These are phyloP conservation scores for Argya squamiceps DNA, from an alignment of 2,797 vertebrate species.

Conservation along the genomic window DNA sequence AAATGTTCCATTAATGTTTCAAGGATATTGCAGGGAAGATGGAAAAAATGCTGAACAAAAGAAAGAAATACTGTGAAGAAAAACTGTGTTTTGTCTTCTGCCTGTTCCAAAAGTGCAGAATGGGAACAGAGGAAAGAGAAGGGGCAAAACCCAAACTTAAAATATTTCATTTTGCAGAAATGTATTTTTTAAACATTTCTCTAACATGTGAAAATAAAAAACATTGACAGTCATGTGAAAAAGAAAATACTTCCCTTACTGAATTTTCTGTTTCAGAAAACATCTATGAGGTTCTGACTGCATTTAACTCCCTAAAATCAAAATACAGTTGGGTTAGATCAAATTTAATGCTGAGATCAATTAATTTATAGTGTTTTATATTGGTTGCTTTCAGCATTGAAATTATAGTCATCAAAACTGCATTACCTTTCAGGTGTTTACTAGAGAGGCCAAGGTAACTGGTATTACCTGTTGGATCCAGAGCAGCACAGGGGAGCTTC, in stretches of 20 bases:
- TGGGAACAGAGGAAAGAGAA: background rate
- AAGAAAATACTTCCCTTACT: background rate
- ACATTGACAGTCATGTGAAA: background rate
- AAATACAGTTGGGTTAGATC: background rate
- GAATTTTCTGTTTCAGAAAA: background rate
- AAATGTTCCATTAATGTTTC: background rate
- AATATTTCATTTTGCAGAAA: background rate
- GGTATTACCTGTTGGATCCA: background rate
- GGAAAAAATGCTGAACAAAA: background rate
- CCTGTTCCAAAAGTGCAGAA: background rate
- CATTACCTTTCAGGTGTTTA: background rate
- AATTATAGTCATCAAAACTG: background rate
- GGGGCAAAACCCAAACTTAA: background rate
- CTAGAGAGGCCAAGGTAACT: background rate
- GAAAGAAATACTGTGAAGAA: background rate
- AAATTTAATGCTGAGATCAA: background rate
- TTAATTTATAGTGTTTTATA: background rate
- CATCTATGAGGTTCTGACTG: background rate
- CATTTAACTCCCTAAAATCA: background rate
- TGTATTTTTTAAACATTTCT: background rate
- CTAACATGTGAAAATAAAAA: background rate
- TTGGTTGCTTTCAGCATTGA: background rate
- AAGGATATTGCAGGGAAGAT: background rate
- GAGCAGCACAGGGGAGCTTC: background rate
- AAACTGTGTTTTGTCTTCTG: background rate